Conservation (phyloP, 2,113 vertebrate genomes). For the Hipposideros armiger region DNA sequence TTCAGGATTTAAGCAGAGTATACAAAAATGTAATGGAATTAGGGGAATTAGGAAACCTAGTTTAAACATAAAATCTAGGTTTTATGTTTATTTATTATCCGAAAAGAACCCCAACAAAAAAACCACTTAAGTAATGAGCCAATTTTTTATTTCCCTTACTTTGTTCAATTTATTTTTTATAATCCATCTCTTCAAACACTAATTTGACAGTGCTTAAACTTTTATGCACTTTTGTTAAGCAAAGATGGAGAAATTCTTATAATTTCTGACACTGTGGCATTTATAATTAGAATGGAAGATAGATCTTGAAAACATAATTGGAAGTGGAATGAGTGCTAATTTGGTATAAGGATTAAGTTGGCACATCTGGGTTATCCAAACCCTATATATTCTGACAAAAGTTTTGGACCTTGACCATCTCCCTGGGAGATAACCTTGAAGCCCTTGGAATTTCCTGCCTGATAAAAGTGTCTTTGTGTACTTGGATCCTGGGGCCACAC, state of each 20-base stretch:
- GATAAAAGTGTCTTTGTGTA: not conserved
- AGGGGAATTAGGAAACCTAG: not conserved
- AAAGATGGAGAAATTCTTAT: not conserved
- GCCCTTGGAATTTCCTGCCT: not conserved
- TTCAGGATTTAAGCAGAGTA: not conserved
- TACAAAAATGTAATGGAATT: not conserved
- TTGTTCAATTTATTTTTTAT: constrained; percentile 31
- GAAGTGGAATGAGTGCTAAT: not conserved
- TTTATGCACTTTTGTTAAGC: not conserved
- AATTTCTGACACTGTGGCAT: not conserved
- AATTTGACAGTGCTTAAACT: not conserved
- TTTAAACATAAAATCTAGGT: not conserved
- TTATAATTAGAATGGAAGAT: not conserved
- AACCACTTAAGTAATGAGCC: not conserved
- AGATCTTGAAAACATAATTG: not conserved
- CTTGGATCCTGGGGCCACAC: too few species aligned
- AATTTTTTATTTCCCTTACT: not conserved
- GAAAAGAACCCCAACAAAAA: not conserved
- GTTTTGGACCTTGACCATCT: not conserved
- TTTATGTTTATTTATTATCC: not conserved
- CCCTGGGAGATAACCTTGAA: not conserved
- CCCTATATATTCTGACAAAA: not conserved
- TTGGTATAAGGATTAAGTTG: not conserved
- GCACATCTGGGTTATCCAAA: not conserved
- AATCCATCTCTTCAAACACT: not conserved